Evolutionary conservation across 2,888 invertebrate genomes (phyloP).

Genomic region (Drosophila neoperkinsi): DNA sequence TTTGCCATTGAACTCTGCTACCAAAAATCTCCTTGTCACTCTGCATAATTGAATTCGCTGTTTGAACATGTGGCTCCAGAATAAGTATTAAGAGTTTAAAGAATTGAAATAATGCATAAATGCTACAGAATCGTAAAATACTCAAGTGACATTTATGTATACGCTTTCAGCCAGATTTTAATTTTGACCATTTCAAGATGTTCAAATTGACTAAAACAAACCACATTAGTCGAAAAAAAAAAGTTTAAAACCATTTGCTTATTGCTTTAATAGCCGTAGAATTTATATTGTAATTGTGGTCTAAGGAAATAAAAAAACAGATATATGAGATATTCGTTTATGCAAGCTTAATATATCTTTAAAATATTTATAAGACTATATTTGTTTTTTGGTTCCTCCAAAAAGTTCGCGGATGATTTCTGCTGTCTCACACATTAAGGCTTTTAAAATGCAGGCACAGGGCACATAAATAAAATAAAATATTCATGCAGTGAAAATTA

Average conservation of each 20-base stretch:
- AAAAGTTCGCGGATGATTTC: not conserved
- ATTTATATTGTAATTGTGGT: not conserved
- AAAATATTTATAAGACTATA: not conserved
- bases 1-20: not conserved
- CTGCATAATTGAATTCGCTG: not conserved
- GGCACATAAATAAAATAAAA: not conserved
- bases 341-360: not conserved
- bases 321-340: not conserved
- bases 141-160: not conserved
- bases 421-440: not conserved
- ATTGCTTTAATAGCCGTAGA: not conserved
- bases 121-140: not conserved
- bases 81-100: not conserved
- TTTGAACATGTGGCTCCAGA: not conserved
- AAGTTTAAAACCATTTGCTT: not conserved
- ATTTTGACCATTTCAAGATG: not conserved
- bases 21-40: not conserved
- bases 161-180: not conserved
- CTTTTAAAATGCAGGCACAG: not conserved
- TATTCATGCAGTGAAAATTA: constrained; percentile 32
- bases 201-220: not conserved
- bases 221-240: not conserved
- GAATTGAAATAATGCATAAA: not conserved
- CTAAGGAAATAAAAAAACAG: not conserved
- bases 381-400: not conserved